Percentiles rank a stretch among this genome's conserved stretches.
Conservation (phyloP, 1,140 invertebrate species). For the Lasaia peninsularis region DNA sequence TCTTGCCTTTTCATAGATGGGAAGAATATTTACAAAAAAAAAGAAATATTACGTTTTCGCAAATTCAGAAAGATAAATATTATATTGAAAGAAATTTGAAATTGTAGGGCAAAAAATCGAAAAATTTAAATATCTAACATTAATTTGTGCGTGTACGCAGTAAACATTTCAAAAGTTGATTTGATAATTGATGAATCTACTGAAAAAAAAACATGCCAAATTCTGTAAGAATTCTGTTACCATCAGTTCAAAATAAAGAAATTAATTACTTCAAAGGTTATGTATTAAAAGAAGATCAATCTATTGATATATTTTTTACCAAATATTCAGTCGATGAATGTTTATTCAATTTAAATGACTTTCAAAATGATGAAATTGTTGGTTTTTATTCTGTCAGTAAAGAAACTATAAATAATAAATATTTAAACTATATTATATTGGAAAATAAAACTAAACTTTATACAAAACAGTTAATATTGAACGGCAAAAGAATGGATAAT, state of each 20-base stretch:
- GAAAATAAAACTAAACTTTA: neutral
- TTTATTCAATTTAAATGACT: slow-evolving; percentile 20
- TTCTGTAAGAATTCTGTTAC: slow-evolving; percentile 42
- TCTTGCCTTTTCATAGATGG: no score
- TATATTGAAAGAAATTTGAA: no score
- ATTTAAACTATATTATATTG: slow-evolving; percentile 16
- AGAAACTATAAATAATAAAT: slow-evolving; percentile 24
- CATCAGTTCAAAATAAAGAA: slow-evolving; percentile 29
- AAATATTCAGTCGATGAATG: slow-evolving; percentile 30
- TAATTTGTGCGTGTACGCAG: no score
- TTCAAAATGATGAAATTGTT: slow-evolving; percentile 29
- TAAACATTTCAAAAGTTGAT: no score
- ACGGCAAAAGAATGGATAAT: slow-evolving; percentile 13
- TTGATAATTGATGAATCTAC: no score
- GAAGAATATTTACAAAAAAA: no score
- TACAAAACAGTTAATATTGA: neutral
- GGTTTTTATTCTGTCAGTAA: slow-evolving; percentile 30
- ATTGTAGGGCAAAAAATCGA: no score
- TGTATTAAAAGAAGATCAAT: slow-evolving; percentile 26
- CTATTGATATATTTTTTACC: slow-evolving; percentile 37
- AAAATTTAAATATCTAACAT: no score
- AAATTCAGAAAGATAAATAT: no score
- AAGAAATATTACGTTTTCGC: no score
- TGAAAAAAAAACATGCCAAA: slow-evolving; percentile 15
- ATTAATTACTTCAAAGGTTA: slow-evolving; percentile 44